These are phyloP conservation scores for Nematostella vectensis DNA, from an alignment of 92 coral and sea anemone genomes.

Conservation along the genomic window DNA sequence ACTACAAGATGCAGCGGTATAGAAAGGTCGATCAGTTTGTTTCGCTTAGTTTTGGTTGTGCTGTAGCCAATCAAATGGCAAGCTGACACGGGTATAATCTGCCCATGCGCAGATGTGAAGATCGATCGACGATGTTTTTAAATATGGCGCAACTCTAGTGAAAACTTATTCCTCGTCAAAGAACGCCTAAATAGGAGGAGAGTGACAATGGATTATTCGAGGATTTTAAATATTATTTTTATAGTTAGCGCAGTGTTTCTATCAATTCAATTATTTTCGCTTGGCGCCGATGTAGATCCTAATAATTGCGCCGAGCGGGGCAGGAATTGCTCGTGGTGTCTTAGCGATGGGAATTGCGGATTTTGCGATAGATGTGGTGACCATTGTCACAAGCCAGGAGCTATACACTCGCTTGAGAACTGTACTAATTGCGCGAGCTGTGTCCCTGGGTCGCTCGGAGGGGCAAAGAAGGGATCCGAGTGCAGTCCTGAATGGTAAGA, in stretches of 20 bases:
- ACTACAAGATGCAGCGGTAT: no score
- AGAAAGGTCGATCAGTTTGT: no score
- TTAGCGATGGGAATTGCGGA: slow-evolving; percentile 96
- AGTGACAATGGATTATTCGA: slow-evolving; percentile 17
- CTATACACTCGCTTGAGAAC: slow-evolving; percentile 71
- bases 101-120: no score
- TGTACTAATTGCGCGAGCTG: slow-evolving; percentile 95
- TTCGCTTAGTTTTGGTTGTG: no score
- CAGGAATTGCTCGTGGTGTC: slow-evolving; percentile 86
- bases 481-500: slow-evolving; percentile 91
- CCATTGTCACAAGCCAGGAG: slow-evolving; percentile 86
- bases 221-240: slow-evolving; percentile 23
- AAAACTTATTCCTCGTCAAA: no score
- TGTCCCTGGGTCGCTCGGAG: slow-evolving; percentile 92
- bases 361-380: slow-evolving; percentile 97
- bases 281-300: slow-evolving; percentile 43
- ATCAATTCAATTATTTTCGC: slow-evolving; percentile 36
- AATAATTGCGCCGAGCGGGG: slow-evolving; percentile 69
- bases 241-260: slow-evolving; percentile 23
- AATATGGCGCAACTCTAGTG: no score
- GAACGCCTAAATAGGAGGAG: no score
- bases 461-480: slow-evolving; percentile 78
- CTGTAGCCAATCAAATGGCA: no score
- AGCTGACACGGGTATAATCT: no score
- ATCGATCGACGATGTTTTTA: no score